Conservation (phyloP, 2,888 invertebrate genomes). For the Deroplatys truncata region DNA sequence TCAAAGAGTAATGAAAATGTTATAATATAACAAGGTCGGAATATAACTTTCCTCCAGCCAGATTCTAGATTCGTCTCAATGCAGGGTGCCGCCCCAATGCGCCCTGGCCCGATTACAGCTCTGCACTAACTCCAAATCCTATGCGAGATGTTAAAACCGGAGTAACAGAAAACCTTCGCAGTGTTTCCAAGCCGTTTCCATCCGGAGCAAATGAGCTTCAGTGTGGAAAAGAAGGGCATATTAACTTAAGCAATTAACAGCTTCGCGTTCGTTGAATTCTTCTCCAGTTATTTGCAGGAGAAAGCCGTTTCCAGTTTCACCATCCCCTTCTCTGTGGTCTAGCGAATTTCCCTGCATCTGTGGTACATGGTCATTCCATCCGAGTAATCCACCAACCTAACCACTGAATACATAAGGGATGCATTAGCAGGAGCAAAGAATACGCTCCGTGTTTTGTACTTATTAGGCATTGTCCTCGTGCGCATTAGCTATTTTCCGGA, state of each 20-base stretch:
- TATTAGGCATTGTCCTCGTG: no score
- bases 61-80: no score
- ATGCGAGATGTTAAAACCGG: no score
- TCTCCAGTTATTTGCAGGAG: not conserved
- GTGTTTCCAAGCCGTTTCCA: not conserved
- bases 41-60: no score
- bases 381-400: not conserved
- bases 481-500: no score
- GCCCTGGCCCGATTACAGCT: no score
- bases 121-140: no score
- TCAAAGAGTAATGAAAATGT: no score
- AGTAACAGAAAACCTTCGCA: not conserved
- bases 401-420: not conserved
- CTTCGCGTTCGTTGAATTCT: not conserved
- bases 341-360: not conserved
- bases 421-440: not conserved
- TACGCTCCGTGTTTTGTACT: no score
- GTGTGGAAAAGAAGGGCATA: not conserved
- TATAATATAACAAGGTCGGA: no score
- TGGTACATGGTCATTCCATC: not conserved
- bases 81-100: no score
- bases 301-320: not conserved
- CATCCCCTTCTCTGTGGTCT: not conserved
- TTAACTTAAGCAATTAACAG: not conserved
- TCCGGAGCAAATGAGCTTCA: not conserved